A percentile compares a stretch with the other conserved stretches of the same genome.
Conservation (phyloP, 2,797 vertebrate genomes). For the Enteromius thamalakanensis region DNA sequence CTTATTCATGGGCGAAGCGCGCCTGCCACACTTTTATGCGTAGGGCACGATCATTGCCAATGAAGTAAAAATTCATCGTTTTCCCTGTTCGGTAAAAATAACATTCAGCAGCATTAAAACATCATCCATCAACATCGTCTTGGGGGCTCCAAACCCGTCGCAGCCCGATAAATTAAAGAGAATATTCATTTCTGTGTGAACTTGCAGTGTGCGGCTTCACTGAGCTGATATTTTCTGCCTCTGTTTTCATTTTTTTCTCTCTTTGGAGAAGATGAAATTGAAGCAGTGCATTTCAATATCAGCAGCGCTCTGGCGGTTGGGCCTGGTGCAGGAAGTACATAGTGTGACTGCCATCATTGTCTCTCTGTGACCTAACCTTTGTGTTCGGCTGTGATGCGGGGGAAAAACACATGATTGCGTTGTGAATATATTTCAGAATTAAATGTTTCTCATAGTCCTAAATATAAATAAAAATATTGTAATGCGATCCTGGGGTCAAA, state of each 20-base stretch:
- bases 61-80: conserved; percentile 99
- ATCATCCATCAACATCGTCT: conserved; percentile 99
- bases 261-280: conserved; percentile 73
- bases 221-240: conserved; percentile 66
- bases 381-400: conserved; percentile 11
- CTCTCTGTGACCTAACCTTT: conserved; percentile 45
- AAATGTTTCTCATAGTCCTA: not conserved
- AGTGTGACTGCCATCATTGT: conserved; percentile 53
- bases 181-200: conserved; percentile 94
- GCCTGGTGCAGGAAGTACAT: conserved; percentile 60
- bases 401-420: not conserved
- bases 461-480: not conserved
- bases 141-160: conserved; percentile 82
- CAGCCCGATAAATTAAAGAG: conserved; percentile 92
- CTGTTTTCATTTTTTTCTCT: conserved; percentile 56
- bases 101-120: conserved; percentile 99
- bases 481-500: not conserved
- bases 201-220: conserved; percentile 82
- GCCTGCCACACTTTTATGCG: conserved; percentile 89
- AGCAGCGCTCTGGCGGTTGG: conserved; percentile 73
- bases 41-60: conserved; percentile 93
- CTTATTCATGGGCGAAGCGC: conserved; percentile 93
- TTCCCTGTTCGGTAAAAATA: conserved; percentile 99
- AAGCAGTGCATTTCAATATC: conserved; percentile 77
- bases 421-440: not conserved